Evolutionary conservation across 1,140 invertebrate genomes (phyloP).

Genomic region (Xylocopa sonorina): DNA sequence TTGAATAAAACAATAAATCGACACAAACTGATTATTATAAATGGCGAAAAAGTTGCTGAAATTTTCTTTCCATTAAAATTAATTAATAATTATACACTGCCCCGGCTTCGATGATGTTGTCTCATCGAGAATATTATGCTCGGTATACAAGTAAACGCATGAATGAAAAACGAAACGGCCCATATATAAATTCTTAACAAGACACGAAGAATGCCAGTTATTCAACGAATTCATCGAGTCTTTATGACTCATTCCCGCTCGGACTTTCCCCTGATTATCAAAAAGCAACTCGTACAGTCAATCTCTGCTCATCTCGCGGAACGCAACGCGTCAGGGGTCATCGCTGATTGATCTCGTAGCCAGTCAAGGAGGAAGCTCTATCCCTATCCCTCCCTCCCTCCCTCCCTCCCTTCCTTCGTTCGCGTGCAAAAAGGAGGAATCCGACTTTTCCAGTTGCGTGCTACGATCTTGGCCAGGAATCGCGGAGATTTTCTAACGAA

Average conservation of each 20-base stretch:
- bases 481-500: background rate
- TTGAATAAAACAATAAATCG: no score
- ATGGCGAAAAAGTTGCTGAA: no score
- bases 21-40: no score
- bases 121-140: no score
- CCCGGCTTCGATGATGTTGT: no score
- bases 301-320: slow-evolving; percentile 6
- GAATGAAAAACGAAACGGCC: no score
- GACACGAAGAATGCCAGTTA: background rate
- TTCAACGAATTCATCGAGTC: background rate
- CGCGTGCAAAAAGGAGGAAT: background rate
- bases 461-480: background rate
- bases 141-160: no score
- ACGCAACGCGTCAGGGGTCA: slow-evolving; percentile 22
- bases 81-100: no score
- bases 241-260: background rate
- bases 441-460: slow-evolving; percentile 6
- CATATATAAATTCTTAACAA: no score
- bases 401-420: no score
- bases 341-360: slow-evolving; percentile 20
- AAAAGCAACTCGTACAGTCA: slow-evolving; percentile 1
- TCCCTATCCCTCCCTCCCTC: no score
- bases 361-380: background rate
- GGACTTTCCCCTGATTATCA: background rate
- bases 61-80: no score